Base-by-base conservation (phyloP, 2,888 invertebrate genomes). In the Ernsta delagoae region DNA sequence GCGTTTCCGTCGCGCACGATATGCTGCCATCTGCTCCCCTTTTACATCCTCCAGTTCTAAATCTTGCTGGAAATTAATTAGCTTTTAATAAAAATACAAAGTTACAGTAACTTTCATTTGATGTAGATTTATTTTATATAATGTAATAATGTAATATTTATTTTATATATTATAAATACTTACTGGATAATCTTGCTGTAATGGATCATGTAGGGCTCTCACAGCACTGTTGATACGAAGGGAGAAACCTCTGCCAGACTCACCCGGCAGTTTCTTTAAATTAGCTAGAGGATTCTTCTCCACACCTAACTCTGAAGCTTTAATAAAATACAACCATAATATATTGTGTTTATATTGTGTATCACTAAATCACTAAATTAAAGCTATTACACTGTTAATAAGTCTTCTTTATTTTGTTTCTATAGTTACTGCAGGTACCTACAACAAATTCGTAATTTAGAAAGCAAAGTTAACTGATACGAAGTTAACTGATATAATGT, bases 211-310 rank as follows among this genome's bases (percentile, higher is more conserved):
- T n/a, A 92, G 94, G 12, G 95, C 93, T 11, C 94, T 88, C 7
- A 96, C 95, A 12, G 96, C 95, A 71, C 93, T 93, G 79, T 95
- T 95, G 43, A 97, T 95, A 65, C 97, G 93, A 12, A 94, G 84
- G 62, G 96, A 87, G 82, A 96, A 97, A 6, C 89, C 89, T n/a
- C 92, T 83, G 11, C 94, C 94, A 0, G 92, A 91, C 87, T 97
- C 97, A 0, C 95, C 95, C 0, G 94, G 91, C 70, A 90, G 80
- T 82, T 95, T 95, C 71, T 93, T 92, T 72, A 97, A 94, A 4
- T 92, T 74, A 8, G 94, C 92, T 53, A 95, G 83, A 11, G 92
- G 84, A 81, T 95, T 90, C 1, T 70, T 69, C 16, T 61, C 70
- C 0, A 65, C 66, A 34, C 65, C 70, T 31, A 50, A 36, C 9